A percentile compares a stretch with the other conserved stretches of the same genome.
Evolutionary conservation across 2,888 invertebrate genomes (phyloP).

Genomic region (Mechanitis mazaeus): DNA sequence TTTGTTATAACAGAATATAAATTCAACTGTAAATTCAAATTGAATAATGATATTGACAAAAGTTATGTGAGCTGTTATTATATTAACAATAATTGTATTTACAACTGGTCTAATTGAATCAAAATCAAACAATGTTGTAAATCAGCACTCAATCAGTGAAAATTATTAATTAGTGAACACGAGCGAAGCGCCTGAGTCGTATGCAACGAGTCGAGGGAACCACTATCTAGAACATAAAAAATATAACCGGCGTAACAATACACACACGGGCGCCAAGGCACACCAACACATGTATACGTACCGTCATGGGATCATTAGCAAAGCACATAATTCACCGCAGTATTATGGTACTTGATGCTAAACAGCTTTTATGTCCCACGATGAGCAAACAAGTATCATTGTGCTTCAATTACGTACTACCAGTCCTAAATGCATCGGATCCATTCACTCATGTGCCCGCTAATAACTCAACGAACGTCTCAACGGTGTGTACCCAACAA

Average conservation of each 20-base stretch:
- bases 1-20: too few relatives aligned
- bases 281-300: slow-evolving; percentile 11
- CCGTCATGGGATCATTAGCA: slow-evolving; percentile 5
- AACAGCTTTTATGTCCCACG: slow-evolving; percentile 24
- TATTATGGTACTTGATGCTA: slow-evolving; percentile 21
- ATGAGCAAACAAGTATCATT: slow-evolving; percentile 26
- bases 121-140: slow-evolving; percentile 29
- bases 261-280: slow-evolving; percentile 34
- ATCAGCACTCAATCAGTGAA: slow-evolving; percentile 41
- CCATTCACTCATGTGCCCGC: not conserved
- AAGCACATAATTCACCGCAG: slow-evolving; percentile 17
- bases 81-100: not conserved
- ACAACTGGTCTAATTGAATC: slow-evolving; percentile 19
- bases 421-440: not conserved
- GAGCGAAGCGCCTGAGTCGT: slow-evolving; percentile 39
- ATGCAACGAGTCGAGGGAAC: slow-evolving; percentile 36
- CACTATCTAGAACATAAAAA: slow-evolving; percentile 37
- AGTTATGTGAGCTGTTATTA: not conserved
- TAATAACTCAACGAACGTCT: slow-evolving; percentile 21
- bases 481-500: slow-evolving; percentile 31
- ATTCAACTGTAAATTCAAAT: too few relatives aligned
- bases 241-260: slow-evolving; percentile 35
- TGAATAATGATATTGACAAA: too few relatives aligned
- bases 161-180: slow-evolving; percentile 46
- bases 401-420: slow-evolving; percentile 20